A percentile compares a stretch with the other conserved stretches of the same genome.
Evolutionary conservation across 2,797 vertebrate genomes (phyloP).

Genomic region (Anisognathus igniventris): DNA sequence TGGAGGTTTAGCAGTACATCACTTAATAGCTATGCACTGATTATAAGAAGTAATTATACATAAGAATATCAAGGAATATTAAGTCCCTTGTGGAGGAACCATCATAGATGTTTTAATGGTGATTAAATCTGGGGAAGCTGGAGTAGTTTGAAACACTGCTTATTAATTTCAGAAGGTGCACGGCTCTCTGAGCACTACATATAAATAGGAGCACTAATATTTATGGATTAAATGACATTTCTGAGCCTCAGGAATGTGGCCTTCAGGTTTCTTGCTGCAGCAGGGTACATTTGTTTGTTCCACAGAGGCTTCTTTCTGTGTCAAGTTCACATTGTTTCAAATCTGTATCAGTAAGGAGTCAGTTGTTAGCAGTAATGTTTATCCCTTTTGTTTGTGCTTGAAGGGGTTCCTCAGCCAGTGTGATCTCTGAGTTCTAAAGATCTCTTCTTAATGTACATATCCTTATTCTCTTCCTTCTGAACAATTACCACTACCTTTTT

Average conservation of each 20-base stretch:
- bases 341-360: neutral
- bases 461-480: neutral
- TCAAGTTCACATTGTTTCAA: neutral
- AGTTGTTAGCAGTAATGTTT: neutral
- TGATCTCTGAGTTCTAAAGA: neutral
- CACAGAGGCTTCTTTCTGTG: neutral
- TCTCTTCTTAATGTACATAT: neutral
- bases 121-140: conserved; percentile 60
- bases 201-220: neutral
- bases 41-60: conserved; percentile 71
- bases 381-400: neutral
- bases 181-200: conserved; percentile 4
- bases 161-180: conserved; percentile 55
- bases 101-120: conserved; percentile 52
- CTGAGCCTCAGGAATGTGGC: neutral
- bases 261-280: neutral
- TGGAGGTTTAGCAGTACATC: conserved; percentile 65
- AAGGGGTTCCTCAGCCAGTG: neutral
- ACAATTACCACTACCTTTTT: neutral
- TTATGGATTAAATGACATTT: neutral
- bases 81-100: conserved; percentile 37
- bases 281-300: neutral
- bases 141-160: conserved; percentile 30
- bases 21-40: conserved; percentile 62
- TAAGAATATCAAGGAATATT: conserved; percentile 70